These are phyloP conservation scores for Pristionchus arcanus DNA, from an alignment of 2,888 invertebrate species.

Conservation along the genomic window DNA sequence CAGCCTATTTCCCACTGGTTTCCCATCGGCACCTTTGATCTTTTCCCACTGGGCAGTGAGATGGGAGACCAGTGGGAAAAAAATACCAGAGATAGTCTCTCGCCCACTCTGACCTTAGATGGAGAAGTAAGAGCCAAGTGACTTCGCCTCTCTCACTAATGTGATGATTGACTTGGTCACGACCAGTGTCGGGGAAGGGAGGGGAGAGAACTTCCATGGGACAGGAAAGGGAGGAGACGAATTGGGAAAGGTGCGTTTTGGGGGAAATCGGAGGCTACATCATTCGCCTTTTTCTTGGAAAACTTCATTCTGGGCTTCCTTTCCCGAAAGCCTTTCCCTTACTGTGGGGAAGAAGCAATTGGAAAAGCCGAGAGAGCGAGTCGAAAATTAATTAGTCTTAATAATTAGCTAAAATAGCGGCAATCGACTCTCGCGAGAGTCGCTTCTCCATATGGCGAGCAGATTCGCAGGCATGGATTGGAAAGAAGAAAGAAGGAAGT, in stretches of 20 bases:
- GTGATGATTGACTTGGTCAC: constrained; percentile 38
- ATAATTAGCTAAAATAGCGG: constrained; percentile 48
- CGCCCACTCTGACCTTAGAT: neutral
- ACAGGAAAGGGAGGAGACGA: neutral
- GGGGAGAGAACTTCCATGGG: constrained; percentile 18
- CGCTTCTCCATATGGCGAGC: constrained; percentile 20
- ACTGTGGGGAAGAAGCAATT: neutral
- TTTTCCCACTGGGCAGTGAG: too few species aligned
- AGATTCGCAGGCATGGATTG: neutral
- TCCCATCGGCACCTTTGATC: too few species aligned
- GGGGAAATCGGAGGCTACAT: neutral
- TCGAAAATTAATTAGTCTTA: constrained; percentile 41
- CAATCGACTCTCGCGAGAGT: constrained; percentile 6
- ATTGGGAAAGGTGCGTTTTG: neutral
- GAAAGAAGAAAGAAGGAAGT: neutral
- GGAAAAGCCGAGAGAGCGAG: neutral
- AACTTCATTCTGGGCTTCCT: neutral
- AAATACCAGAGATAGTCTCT: neutral
- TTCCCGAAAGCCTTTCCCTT: neutral
- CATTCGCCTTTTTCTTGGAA: too few species aligned
- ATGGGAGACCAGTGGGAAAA: too few species aligned
- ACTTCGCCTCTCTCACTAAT: constrained; percentile 33
- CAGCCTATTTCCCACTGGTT: too few species aligned
- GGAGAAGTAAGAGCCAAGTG: neutral
- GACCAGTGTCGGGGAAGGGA: neutral